Evolutionary conservation across 1,140 invertebrate genomes (phyloP), one percentile per base, ranked within the genome.

Genomic region (Drosophila novamexicana): DNA sequence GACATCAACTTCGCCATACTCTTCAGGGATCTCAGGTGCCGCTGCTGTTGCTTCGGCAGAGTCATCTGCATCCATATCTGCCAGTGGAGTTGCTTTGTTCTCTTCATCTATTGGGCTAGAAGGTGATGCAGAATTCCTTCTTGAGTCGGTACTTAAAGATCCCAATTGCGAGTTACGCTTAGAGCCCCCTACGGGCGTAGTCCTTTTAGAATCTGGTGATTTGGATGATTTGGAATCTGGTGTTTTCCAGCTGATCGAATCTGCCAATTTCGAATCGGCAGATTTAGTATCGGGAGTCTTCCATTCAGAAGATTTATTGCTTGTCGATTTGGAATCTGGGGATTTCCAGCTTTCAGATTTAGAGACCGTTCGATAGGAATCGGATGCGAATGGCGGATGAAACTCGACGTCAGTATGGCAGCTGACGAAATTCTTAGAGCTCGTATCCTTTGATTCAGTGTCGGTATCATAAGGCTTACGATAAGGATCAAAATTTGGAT

Each of bases 401-500:
- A 40, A 7, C 39, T 40, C 9, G 9, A 40, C 39, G 0, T 9
- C 47, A 22, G 47, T 49, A 49, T 1, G 10, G 9, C 18, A 29
- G 47, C 18, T 49, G 10, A 29, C 18, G 1, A 9, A 9, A 49
- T 9, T 29, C 47, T 12, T 49, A 0, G 44, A 47, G 2, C 44
- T 47, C 2, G 14, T 34, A 52, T 54, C 36, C 12, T 36, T 29
- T 3, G 22, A 7, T 18, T 58, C 39, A 7, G 2, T 12, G 6
- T 34, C 32, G 4, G 1, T 16, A 18, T 22, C 34, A 12, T 1
- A 6, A 8, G 34, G 12, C n/a, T 32, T 45, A 22, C n/a, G n/a
- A 36, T 14, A 40, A 6, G 68, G 68, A 49, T 47, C 57, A n/a
- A 86, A 84, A 1, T 75, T 18, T 0, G 83, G 77, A 29, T 77